Evolutionary conservation across 2,888 invertebrate genomes (phyloP).

Genomic region (Scaptomyza polygonia): DNA sequence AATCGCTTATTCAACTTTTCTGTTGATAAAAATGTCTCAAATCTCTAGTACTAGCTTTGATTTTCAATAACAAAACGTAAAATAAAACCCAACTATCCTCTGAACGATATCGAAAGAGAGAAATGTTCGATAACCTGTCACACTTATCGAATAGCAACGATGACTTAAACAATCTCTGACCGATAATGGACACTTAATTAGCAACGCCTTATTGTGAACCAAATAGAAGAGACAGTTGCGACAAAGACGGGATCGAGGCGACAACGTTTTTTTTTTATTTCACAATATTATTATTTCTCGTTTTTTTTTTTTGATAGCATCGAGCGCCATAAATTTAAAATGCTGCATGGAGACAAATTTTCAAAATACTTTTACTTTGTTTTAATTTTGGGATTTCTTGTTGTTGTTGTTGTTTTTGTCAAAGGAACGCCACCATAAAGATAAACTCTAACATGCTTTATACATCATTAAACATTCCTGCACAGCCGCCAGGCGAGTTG

Average conservation of each 20-base stretch:
- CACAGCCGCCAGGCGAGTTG: conserved; percentile 68
- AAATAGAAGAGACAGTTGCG: conserved; percentile 21
- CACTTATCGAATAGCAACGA: conserved; percentile 47
- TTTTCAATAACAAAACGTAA: no score
- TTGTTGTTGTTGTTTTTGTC: conserved; percentile 36
- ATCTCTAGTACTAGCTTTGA: no score
- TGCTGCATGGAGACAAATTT: conserved; percentile 74
- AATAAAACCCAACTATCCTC: no score
- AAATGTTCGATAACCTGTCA: conserved; percentile 43
- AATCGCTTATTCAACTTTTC: no score
- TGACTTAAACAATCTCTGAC: conserved; percentile 39
- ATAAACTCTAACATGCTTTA: conserved; percentile 82
- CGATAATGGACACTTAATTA: conserved; percentile 59
- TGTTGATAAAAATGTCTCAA: no score
- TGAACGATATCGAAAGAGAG: conserved; percentile 18
- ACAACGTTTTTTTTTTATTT: conserved; percentile 15
- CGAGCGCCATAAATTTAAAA: conserved; percentile 75
- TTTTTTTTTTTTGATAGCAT: conserved; percentile 63
- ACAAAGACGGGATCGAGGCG: not conserved
- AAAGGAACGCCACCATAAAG: conserved; percentile 80
- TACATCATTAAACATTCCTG: conserved; percentile 82
- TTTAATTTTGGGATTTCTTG: conserved; percentile 4
- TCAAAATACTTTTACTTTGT: conserved; percentile 63
- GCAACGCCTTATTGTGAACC: conserved; percentile 35
- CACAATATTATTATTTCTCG: conserved; percentile 8